Evolutionary conservation across 2,888 invertebrate genomes (phyloP).

Genomic region (Crossocerus cetratus): DNA sequence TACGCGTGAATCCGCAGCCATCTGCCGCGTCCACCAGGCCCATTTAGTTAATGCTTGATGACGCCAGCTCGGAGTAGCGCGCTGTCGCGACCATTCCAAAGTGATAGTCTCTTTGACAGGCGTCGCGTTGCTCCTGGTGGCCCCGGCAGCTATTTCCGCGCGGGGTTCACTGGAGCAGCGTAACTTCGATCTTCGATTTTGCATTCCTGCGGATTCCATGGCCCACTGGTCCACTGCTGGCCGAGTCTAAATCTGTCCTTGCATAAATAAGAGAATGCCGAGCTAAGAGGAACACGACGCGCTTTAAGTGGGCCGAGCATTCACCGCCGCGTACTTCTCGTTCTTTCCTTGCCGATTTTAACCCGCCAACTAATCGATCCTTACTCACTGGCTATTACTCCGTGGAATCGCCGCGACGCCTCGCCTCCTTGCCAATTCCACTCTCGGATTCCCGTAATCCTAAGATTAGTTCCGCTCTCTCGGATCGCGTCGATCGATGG

Average conservation of each 20-base stretch:
- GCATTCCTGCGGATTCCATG: constrained; percentile 63
- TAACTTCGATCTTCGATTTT: constrained; percentile 53
- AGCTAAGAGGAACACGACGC: constrained; percentile 64
- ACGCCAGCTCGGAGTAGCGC: neutral
- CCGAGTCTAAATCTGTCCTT: constrained; percentile 66
- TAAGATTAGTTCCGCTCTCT: too few relatives aligned
- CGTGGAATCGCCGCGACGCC: too few relatives aligned
- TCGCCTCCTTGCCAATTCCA: too few relatives aligned
- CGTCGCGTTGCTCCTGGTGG: neutral
- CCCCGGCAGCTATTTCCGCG: constrained; percentile 25
- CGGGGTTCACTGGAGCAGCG: constrained; percentile 7
- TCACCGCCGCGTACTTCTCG: too few relatives aligned
- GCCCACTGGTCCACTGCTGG: constrained; percentile 71
- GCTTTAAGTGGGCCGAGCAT: constrained; percentile 42
- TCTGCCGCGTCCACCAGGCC: neutral
- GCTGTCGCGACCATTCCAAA: neutral
- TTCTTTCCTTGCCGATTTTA: too few relatives aligned
- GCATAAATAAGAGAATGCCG: constrained; percentile 62
- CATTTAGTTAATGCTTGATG: neutral
- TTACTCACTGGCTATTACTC: constrained; percentile 21
- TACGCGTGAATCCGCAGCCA: neutral
- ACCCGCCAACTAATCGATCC: neutral
- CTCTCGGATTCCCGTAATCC: too few relatives aligned
- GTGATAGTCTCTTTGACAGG: neutral
- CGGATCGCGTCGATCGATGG: too few relatives aligned